A percentile compares a stretch with the other conserved stretches of the same genome.
These are phyloP conservation scores for Drosophila guanche DNA, from an alignment of 1,140 invertebrate species.

Conservation along the genomic window DNA sequence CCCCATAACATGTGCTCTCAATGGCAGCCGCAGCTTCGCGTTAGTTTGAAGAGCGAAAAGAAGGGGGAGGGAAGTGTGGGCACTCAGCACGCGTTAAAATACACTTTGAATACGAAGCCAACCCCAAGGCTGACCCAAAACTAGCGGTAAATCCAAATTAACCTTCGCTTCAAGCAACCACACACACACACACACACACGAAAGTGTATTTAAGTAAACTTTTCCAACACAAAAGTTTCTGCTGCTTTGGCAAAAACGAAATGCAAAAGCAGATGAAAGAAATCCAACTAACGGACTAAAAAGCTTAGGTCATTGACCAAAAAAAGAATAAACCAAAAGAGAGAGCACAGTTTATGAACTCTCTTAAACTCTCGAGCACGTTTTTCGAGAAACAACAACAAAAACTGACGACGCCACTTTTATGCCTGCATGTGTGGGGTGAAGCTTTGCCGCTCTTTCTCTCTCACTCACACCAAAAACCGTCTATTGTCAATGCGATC, in stretches of 20 bases:
- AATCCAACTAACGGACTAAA: slow-evolving; percentile 65
- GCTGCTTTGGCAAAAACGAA: slow-evolving; percentile 16
- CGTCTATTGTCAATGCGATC: no score
- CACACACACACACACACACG: slow-evolving; percentile 8
- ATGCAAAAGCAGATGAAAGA: slow-evolving; percentile 18
- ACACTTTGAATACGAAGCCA: background rate
- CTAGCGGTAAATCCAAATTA: slow-evolving; percentile 16
- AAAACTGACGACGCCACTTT: slow-evolving; percentile 62
- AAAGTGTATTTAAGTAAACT: background rate
- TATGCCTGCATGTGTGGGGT: slow-evolving; percentile 4
- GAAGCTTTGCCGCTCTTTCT: no score
- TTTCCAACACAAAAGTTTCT: slow-evolving; percentile 13
- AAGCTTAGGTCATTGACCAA: slow-evolving; percentile 80
- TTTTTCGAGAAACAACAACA: slow-evolving; percentile 49
- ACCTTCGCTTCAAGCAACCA: slow-evolving; percentile 1
- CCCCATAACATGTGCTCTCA: no score
- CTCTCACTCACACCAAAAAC: no score
- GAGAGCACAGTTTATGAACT: slow-evolving; percentile 12
- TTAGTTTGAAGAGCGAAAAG: no score
- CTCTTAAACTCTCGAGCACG: slow-evolving; percentile 49
- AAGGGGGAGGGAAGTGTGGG: no score
- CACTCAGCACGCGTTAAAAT: slow-evolving; percentile 1
- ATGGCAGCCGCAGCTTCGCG: no score
- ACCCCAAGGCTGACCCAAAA: background rate
- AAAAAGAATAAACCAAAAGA: slow-evolving; percentile 68